A percentile compares a stretch with the other conserved stretches of the same genome.
Evolutionary conservation across 1,140 invertebrate species (phyloP).

Genomic region (Drosophila funebris): DNA sequence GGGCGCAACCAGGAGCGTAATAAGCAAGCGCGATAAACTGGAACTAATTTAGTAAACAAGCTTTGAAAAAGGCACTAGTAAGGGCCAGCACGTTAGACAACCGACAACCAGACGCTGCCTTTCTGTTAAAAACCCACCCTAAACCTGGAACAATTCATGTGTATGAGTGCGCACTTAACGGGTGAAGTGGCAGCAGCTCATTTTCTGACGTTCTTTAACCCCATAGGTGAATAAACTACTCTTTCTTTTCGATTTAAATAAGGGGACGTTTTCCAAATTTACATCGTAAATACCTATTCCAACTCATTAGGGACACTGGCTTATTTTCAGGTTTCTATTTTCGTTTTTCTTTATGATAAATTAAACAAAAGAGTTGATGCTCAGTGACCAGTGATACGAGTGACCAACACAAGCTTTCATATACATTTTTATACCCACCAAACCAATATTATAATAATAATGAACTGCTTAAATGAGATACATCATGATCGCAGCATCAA

Average conservation of each 20-base stretch:
- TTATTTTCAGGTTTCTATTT: background rate
- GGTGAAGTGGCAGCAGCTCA: slow-evolving; percentile 59
- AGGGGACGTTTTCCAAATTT: slow-evolving; percentile 1
- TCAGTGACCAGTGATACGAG: no score
- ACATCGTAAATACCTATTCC: slow-evolving; percentile 3
- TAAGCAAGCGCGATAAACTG: slow-evolving; percentile 62
- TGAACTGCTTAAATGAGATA: no score
- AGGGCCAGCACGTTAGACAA: slow-evolving; percentile 34
- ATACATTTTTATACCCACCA: no score
- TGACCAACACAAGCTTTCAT: no score
- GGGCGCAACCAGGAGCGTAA: slow-evolving; percentile 28
- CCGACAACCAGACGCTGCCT: slow-evolving; percentile 8
- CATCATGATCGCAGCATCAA: no score
- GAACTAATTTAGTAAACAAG: slow-evolving; percentile 69
- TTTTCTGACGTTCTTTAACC: background rate
- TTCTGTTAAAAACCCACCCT: slow-evolving; percentile 37
- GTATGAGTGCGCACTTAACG: slow-evolving; percentile 69
- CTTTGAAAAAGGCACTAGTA: slow-evolving; percentile 37
- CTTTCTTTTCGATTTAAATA: background rate
- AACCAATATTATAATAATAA: no score
- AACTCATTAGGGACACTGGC: slow-evolving; percentile 13
- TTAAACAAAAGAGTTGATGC: no score
- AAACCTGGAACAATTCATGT: slow-evolving; percentile 57
- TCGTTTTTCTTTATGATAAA: background rate
- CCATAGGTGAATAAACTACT: background rate